Evolutionary conservation across 2,888 invertebrate genomes (phyloP), one percentile per base, ranked within the genome.

Genomic region (Dilophus febrilis): DNA sequence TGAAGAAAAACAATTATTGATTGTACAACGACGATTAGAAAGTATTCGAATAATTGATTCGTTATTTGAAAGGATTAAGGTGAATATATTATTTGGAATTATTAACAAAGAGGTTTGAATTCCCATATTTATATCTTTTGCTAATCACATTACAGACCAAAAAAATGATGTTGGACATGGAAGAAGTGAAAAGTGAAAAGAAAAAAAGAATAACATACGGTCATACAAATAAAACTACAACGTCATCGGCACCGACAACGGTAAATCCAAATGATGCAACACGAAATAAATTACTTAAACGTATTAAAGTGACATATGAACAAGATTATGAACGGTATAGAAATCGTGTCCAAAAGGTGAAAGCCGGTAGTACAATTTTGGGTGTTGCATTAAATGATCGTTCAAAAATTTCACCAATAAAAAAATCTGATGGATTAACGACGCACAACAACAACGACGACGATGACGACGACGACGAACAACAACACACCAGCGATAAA

Each of bases 11-110:
- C 86, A 87, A 53, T 65, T 92, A 33, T 63, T 91, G 45, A 77
- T 82, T 53, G 84, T 82, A 2, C 86, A 90, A 59, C 73, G 91
- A 45, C 87, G 85, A 59, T 62, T 94, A 45, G 91, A 94, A 61
- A 85, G 88, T 38, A 80, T 92, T 48, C 68, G 91, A 46, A 65
- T 94, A 17, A 67, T 94, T 40, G 86, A 87, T 49, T 86, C 81
- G 53, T 62, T 94, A 37, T 87, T 92, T 56, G 78, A 79, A 50
- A 73, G 87, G 49, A 79, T 92, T 45, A 87, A 88, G 72, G 91
- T 91, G 40, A 40, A 38, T 35, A 16, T 42, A 34, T 41, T 29
- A 6, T n/a, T n/a, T n/a, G n/a, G n/a, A n/a, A n/a, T n/a, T n/a
- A n/a, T n/a, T n/a, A n/a, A n/a, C n/a, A n/a, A n/a, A n/a, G n/a